phyloP scores from a whole-genome alignment of 2,113 vertebrate genomes.

The Hystrix brachyura region DNA sequence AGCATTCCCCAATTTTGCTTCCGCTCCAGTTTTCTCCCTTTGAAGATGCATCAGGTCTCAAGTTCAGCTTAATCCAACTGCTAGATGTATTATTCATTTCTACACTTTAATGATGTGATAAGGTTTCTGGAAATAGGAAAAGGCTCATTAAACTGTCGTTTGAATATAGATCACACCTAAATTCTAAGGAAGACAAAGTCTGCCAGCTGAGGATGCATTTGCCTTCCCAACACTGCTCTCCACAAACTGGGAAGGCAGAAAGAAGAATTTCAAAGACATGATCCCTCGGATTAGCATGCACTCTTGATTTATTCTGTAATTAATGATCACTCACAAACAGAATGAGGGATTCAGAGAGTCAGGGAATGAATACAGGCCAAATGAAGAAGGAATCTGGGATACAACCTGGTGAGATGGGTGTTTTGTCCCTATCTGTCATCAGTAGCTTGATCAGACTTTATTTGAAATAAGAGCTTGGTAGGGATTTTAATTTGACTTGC shows the following conservation, averaged over 20 bases:
- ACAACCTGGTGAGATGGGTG: neutral
- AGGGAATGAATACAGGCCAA: neutral
- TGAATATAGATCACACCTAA: slow-evolving; percentile 90
- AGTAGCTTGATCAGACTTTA: slow-evolving; percentile 43
- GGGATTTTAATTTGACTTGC: slow-evolving; percentile 69
- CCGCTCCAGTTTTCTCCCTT: slow-evolving; percentile 71
- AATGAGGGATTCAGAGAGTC: neutral
- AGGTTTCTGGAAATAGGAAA: slow-evolving; percentile 90
- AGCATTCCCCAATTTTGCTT: slow-evolving; percentile 43
- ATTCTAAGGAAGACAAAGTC: slow-evolving; percentile 84
- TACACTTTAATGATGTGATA: slow-evolving; percentile 91
- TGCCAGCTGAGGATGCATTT: slow-evolving; percentile 61
- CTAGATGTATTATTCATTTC: slow-evolving; percentile 92
- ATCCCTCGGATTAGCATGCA: neutral
- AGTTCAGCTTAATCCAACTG: slow-evolving; percentile 88
- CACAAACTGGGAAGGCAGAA: slow-evolving; percentile 56
- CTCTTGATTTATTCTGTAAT: slow-evolving; percentile 80
- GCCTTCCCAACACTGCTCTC: slow-evolving; percentile 48
- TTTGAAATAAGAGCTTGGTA: neutral
- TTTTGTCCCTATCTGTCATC: slow-evolving; percentile 51
- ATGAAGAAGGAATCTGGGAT: neutral
- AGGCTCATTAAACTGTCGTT: slow-evolving; percentile 92
- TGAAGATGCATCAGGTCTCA: slow-evolving; percentile 88
- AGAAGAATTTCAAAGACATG: slow-evolving; percentile 69
- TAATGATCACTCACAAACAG: slow-evolving; percentile 50